These are phyloP conservation scores for Conus canariensis DNA, from an alignment of 2,888 invertebrate species.

Conservation along the genomic window DNA sequence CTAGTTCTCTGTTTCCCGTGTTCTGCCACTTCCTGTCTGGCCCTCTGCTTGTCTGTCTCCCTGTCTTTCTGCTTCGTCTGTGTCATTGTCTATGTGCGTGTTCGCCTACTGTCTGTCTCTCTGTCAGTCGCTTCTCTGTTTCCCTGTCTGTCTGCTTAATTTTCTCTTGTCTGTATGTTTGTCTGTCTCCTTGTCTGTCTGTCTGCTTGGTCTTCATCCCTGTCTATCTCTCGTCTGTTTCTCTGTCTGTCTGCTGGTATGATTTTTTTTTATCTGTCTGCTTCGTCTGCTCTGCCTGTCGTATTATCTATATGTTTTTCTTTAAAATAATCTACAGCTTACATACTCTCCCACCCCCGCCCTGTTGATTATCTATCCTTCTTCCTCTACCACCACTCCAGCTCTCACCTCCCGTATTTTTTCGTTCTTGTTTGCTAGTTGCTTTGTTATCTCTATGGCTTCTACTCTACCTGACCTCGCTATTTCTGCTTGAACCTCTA, in stretches of 20 bases:
- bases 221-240: background rate
- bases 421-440: too few relatives aligned
- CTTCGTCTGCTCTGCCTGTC: too few relatives aligned
- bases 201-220: background rate
- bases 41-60: background rate
- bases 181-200: slow-evolving; percentile 2
- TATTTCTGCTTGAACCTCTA: background rate
- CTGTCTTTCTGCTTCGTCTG: background rate
- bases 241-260: background rate
- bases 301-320: too few relatives aligned
- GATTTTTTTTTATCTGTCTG: background rate
- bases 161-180: background rate
- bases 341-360: too few relatives aligned
- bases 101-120: background rate
- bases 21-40: background rate
- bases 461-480: too few relatives aligned
- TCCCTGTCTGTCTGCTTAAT: background rate
- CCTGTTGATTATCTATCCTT: too few relatives aligned
- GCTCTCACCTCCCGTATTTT: too few relatives aligned
- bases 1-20: background rate
- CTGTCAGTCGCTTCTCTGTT: background rate
- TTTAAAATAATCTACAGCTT: too few relatives aligned
- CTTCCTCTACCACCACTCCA: too few relatives aligned
- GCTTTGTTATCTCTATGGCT: too few relatives aligned
- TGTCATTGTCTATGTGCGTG: background rate